Evolutionary conservation across 92 coral and sea anemone genomes (phyloP).

Genomic region (Anthopleura xanthogrammica): DNA sequence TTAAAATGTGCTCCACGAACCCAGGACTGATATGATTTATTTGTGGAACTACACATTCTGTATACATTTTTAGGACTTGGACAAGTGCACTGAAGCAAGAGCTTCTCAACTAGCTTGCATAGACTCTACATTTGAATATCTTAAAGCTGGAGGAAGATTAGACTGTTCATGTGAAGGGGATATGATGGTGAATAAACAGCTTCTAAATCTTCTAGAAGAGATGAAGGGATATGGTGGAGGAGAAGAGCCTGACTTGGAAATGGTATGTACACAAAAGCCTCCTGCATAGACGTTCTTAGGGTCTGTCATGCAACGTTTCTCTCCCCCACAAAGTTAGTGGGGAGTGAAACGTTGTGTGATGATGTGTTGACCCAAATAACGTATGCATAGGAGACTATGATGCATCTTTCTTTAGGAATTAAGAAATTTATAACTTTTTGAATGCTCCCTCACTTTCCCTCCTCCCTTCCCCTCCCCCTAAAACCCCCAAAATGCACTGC

Average conservation of each 20-base stretch:
- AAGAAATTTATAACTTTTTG: too few relatives aligned
- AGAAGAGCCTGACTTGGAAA: conserved; percentile 53
- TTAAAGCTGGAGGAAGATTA: conserved; percentile 3
- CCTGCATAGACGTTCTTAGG: background rate
- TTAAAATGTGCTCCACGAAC: too few relatives aligned
- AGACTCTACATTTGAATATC: conserved; percentile 41
- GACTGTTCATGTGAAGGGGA: background rate
- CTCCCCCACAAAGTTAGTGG: too few relatives aligned
- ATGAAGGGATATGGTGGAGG: conserved; percentile 40
- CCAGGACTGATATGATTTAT: background rate
- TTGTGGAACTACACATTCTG: background rate
- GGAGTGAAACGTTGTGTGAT: too few relatives aligned
- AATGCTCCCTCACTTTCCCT: too few relatives aligned
- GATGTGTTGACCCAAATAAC: too few relatives aligned
- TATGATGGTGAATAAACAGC: conserved; percentile 42
- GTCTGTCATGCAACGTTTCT: too few relatives aligned
- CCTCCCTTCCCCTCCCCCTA: too few relatives aligned
- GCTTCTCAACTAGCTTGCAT: conserved; percentile 46
- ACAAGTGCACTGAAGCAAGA: conserved; percentile 32
- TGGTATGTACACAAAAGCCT: conserved; percentile 39
- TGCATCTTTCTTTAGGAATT: too few relatives aligned
- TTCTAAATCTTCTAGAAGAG: conserved; percentile 40
- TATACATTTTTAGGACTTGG: conserved; percentile 36
- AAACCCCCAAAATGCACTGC: too few relatives aligned
- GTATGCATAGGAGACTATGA: too few relatives aligned